phyloP scores from a whole-genome alignment of 2,888 invertebrate genomes.

The Drosophila kuntzei region DNA sequence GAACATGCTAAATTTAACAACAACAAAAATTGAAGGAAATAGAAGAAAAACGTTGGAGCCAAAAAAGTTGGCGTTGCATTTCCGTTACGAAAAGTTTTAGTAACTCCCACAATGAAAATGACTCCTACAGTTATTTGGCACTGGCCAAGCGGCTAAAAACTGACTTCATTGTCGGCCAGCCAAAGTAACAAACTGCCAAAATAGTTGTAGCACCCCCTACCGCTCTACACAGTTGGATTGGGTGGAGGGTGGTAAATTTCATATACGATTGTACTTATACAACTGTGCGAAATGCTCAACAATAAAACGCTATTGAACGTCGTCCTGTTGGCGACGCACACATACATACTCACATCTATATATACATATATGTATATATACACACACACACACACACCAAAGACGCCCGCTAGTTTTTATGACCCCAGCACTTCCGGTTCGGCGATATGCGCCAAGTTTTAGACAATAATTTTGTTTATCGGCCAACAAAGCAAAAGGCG shows the following conservation, averaged over 20 bases:
- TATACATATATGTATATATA: slow-evolving; percentile 4
- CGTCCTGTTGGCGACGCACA: slow-evolving; percentile 65
- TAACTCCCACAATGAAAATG: slow-evolving; percentile 69
- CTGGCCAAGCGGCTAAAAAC: slow-evolving; percentile 71
- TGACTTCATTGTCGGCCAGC: slow-evolving; percentile 79
- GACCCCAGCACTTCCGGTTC: slow-evolving; percentile 74
- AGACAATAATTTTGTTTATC: slow-evolving; percentile 78
- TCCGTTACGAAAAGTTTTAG: slow-evolving; percentile 68
- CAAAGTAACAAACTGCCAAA: slow-evolving; percentile 75
- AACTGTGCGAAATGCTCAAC: slow-evolving; percentile 75
- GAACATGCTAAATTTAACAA: slow-evolving; percentile 61
- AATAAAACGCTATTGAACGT: slow-evolving; percentile 75
- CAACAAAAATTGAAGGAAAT: neutral
- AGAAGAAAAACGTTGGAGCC: slow-evolving; percentile 15
- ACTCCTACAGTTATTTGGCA: slow-evolving; percentile 66
- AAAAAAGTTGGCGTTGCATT: slow-evolving; percentile 60
- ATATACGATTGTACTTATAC: slow-evolving; percentile 48
- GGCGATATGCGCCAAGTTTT: slow-evolving; percentile 78
- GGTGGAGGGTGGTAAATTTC: slow-evolving; percentile 32
- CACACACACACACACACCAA: slow-evolving; percentile 20
- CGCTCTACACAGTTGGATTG: neutral
- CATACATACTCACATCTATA: slow-evolving; percentile 15
- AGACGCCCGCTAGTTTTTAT: slow-evolving; percentile 76
- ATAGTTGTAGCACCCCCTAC: slow-evolving; percentile 50
- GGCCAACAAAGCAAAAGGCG: slow-evolving; percentile 66